Evolutionary conservation across 1,140 invertebrate species (phyloP).

Genomic region (Micrasema minimum): DNA sequence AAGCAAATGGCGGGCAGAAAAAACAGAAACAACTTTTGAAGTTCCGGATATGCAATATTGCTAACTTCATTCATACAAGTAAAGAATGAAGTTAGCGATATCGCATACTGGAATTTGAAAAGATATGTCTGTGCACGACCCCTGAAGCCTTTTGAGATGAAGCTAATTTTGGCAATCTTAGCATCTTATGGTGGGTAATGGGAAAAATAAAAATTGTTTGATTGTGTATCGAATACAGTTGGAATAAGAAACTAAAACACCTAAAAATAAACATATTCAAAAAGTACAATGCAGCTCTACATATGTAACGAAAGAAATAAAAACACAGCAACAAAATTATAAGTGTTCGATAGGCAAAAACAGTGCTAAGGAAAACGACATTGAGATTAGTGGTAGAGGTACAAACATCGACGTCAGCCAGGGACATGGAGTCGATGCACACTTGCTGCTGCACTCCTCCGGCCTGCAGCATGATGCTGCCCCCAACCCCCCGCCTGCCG

Average conservation of each 20-base stretch:
- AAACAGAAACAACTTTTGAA: too few species aligned
- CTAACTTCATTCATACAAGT: too few species aligned
- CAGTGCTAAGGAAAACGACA: slow-evolving; percentile 35
- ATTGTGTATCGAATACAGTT: too few species aligned
- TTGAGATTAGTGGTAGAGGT: slow-evolving; percentile 50
- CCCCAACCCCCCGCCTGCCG: slow-evolving; percentile 54
- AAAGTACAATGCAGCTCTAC: background rate
- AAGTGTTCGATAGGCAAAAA: background rate
- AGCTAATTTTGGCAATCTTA: too few species aligned
- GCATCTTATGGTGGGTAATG: too few species aligned
- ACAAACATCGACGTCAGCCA: slow-evolving; percentile 76
- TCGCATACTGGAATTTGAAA: too few species aligned
- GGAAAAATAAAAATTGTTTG: too few species aligned
- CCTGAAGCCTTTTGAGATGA: too few species aligned
- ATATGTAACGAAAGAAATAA: slow-evolving; percentile 10
- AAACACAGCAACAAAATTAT: background rate
- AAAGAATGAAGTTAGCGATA: too few species aligned
- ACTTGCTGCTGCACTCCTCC: slow-evolving; percentile 66
- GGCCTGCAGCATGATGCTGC: slow-evolving; percentile 65
- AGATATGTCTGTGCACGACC: too few species aligned
- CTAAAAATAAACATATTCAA: slow-evolving; percentile 4
- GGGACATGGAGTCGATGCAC: slow-evolving; percentile 76
- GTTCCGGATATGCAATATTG: too few species aligned
- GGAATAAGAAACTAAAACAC: background rate
- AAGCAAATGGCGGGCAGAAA: too few species aligned